Evolutionary conservation across 2,888 invertebrate species (phyloP), one percentile per base, ranked within the genome.

Genomic region (Lasiommata megera): DNA sequence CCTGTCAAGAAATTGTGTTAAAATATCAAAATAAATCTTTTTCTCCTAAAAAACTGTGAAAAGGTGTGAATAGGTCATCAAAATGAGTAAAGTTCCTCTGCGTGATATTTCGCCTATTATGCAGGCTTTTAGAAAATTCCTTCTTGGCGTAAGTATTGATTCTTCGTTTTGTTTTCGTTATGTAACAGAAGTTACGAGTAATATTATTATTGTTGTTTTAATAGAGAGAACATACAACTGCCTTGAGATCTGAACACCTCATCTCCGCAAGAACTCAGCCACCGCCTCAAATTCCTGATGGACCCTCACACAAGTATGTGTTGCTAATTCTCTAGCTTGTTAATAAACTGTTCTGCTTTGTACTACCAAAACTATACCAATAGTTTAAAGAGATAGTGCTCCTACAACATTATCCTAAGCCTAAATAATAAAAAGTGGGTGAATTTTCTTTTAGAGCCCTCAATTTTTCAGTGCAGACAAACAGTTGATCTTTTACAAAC

Each of bases 211-310:
- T n/a, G n/a, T n/a, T n/a, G n/a, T n/a, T 61, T 71, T 77, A 77
- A 56, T 75, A 94, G 94, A 92, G 94, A 65, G 83, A 91, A 60
- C 92, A 93, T 70, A 92, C 83, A 1, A 86, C 89, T 58, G 92
- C 94, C 0, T 74, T 96, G 44, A 92, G 97, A 67, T 96, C 94
- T 72, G 93, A 93, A 64, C 93, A 95, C 34, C 79, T 89, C 2
- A 8, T 96, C 37, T 87, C 96, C 1, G 88, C 93, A 8, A 94
- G 98, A 70, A 95, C 95, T 53, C 97, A 96, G 76, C 97, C 97
- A 18, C 94, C 90, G 12, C 98, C 98, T 44, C 81, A 92, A 55
- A 79, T 98, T 51, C 98, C 97, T 16, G 96, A 94, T 62, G 98
- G 98, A 8, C 94, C 96, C 1, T 91, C 95, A 29, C 96, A 96